phyloP scores from a whole-genome alignment of 92 coral and sea anemone species.

The Nematostella vectensis region DNA sequence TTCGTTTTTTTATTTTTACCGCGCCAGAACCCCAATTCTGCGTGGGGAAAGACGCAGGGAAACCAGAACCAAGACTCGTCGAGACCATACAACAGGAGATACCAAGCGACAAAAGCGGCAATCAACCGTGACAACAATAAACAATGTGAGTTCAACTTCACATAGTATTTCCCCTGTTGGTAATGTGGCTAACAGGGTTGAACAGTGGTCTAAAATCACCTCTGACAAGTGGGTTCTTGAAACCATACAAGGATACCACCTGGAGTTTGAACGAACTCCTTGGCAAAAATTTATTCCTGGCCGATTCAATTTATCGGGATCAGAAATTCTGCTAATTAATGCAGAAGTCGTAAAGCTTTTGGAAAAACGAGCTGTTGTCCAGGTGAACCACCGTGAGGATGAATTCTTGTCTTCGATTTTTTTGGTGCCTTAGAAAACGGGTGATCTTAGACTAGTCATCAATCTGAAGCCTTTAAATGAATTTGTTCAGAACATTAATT shows the following conservation, averaged over 20 bases:
- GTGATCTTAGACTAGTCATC: constrained; percentile 53
- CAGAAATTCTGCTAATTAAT: constrained; percentile 16
- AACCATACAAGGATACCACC: constrained; percentile 27
- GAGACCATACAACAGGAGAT: too few species aligned
- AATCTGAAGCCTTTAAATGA: constrained; percentile 37
- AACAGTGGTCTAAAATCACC: constrained; percentile 14
- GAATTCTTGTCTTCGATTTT: constrained; percentile 39
- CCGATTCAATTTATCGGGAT: constrained; percentile 15
- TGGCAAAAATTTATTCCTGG: constrained; percentile 7
- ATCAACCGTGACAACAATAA: too few species aligned
- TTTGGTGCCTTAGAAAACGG: constrained; percentile 52
- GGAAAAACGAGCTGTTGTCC: constrained; percentile 33
- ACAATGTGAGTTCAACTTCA: too few species aligned
- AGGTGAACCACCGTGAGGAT: neutral
- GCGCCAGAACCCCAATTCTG: too few species aligned
- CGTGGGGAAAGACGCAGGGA: too few species aligned
- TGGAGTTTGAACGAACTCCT: constrained; percentile 28
- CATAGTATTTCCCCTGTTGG: constrained; percentile 28
- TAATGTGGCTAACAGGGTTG: constrained; percentile 4
- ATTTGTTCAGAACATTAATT: neutral
- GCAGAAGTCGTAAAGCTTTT: constrained; percentile 23
- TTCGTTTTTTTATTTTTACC: too few species aligned
- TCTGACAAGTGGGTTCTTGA: constrained; percentile 26
- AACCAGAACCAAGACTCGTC: too few species aligned
- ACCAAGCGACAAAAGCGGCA: too few species aligned